Base-by-base conservation (phyloP, 1,140 invertebrate species). In the Stegodyphus dumicola region DNA sequence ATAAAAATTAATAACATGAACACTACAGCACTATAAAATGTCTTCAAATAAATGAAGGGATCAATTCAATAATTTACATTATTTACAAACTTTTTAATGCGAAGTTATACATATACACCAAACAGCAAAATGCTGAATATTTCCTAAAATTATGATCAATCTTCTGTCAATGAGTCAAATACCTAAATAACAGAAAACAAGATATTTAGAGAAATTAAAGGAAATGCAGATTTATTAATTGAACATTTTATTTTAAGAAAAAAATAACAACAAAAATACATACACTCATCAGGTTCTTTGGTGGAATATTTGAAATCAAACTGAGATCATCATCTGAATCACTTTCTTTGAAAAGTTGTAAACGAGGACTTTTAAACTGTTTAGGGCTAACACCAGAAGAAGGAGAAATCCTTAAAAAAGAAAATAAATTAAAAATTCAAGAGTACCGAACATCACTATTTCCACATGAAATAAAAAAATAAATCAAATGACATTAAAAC, bases 271-370 rank as follows among this genome's bases (percentile, higher is more conserved):
- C 15, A 60, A 15, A 60, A 15, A 60, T 74, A 74, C 79, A 74
- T 81, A 81, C 79, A 64, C n/a, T 74, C n/a, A 74, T 17, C 53
- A 81, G 64, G 18, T 74, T 81, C 51, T 81, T 81, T 10, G 79
- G 7, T 13, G 71, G 79, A 2, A 17, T 13, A 70, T 33, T 33
- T 33, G 7, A 15, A 17, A 18, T 18, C 7, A 10, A 54, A 7
- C 54, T 64, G 33, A 13, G 6, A 48, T 74, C 79, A 66, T 77
- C 71, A 53, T 78, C 79, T 33, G 70, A 73, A 52, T 48, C 48
- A 54, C 10, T 64, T 6, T 13, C 17, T 65, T 51, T 73, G 64
- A 81, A 81, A 48, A 81, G 67, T 65, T 81, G 70, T n/a, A 81
- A 52, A 53, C 79, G 70, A 52, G 79, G 79, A 73, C 79, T 81